These are phyloP conservation scores for Crocidura indochinensis DNA, from an alignment of 2,797 vertebrate genomes.

Conservation along the genomic window DNA sequence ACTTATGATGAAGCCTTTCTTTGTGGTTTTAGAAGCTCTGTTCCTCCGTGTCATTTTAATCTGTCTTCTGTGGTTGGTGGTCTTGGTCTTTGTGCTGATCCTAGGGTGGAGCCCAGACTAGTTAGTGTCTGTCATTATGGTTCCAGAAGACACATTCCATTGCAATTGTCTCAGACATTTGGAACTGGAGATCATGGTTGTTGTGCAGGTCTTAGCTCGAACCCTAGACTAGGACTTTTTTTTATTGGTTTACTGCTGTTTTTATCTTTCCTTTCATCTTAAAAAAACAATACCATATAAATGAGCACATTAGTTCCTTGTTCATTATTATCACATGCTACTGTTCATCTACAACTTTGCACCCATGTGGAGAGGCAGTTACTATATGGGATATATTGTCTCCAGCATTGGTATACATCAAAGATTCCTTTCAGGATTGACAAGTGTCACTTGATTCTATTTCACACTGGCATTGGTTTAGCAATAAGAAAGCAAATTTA, in stretches of 20 bases:
- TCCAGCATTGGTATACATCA: not conserved
- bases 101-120: no score
- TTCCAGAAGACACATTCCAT: no score
- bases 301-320: constrained; percentile 14
- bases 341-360: not conserved
- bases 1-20: no score
- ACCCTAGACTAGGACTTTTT: no score
- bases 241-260: not conserved
- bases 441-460: not conserved
- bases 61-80: no score
- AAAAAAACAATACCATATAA: not conserved
- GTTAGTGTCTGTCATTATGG: no score
- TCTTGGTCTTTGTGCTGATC: no score
- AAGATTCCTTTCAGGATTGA: not conserved
- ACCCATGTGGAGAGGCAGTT: not conserved
- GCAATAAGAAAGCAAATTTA: not conserved
- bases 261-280: not conserved
- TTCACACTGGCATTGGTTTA: not conserved
- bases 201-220: no score
- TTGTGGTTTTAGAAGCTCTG: no score
- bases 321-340: not conserved
- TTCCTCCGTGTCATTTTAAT: no score
- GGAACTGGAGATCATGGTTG: no score
- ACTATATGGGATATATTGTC: not conserved
- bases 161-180: no score